These are phyloP conservation scores for Salmo trutta DNA, from an alignment of 2,797 vertebrate species.

Conservation along the genomic window DNA sequence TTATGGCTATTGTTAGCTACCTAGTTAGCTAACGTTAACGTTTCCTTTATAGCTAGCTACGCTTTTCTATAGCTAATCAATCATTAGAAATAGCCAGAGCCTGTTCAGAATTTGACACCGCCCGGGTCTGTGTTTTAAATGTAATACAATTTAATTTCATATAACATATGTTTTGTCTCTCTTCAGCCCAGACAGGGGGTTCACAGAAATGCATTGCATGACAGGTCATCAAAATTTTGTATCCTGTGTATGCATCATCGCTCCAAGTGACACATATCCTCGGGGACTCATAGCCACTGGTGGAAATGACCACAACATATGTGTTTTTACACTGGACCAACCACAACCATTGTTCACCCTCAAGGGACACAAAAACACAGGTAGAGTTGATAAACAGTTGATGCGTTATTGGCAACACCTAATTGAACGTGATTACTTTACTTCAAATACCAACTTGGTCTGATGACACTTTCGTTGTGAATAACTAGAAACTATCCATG, in stretches of 20 bases:
- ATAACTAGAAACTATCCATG: neutral
- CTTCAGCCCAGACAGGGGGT: slow-evolving; percentile 83
- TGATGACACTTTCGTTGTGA: neutral
- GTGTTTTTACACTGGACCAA: slow-evolving; percentile 88
- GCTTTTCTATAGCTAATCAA: neutral
- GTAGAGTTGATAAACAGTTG: slow-evolving; percentile 57
- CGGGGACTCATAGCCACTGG: slow-evolving; percentile 92
- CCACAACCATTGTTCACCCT: slow-evolving; percentile 85
- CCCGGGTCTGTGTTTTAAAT: no score
- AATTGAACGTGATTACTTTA: neutral
- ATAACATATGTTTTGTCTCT: neutral
- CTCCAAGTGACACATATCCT: slow-evolving; percentile 89
- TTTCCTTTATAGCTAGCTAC: neutral
- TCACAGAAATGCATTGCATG: slow-evolving; percentile 92
- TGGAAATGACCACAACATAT: slow-evolving; percentile 94
- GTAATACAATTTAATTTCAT: neutral
- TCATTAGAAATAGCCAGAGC: neutral
- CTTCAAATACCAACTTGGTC: neutral
- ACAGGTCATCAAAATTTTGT: slow-evolving; percentile 94
- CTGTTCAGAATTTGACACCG: neutral
- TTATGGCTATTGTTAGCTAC: neutral
- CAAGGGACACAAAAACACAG: slow-evolving; percentile 93
- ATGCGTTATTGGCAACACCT: neutral
- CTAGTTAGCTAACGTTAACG: no score
- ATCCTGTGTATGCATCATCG: slow-evolving; percentile 92